A percentile compares a stretch with the other conserved stretches of the same genome.
Evolutionary conservation across 1,140 invertebrate genomes (phyloP).

Genomic region (Neocloeon triangulifer): DNA sequence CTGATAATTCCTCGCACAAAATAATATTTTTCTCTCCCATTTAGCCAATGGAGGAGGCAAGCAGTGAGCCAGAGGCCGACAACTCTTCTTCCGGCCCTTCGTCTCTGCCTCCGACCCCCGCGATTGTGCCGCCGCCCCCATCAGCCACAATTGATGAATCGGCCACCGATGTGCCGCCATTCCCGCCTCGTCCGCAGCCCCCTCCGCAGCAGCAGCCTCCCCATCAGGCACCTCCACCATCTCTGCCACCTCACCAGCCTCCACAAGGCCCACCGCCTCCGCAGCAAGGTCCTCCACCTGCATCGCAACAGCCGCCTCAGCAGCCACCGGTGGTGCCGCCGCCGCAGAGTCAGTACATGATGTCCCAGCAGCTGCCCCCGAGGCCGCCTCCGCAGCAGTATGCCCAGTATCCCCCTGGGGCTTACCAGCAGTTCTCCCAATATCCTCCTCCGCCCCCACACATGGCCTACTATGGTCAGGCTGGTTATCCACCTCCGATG

Average conservation of each 20-base stretch:
- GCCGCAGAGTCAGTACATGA: constrained; percentile 6
- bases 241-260: constrained; percentile 7
- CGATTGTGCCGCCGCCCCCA: constrained; percentile 6
- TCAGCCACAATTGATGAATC: constrained; percentile 10
- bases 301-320: constrained; percentile 5
- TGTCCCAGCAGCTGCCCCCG: constrained; percentile 10
- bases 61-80: constrained; percentile 11
- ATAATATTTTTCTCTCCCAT: constrained; percentile 7
- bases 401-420: constrained; percentile 26
- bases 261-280: constrained; percentile 7
- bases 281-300: constrained; percentile 4
- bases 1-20: constrained; percentile 6
- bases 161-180: constrained; percentile 4
- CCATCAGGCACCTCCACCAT: constrained; percentile 10
- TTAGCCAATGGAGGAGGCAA: constrained; percentile 10
- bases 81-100: constrained; percentile 5
- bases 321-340: constrained; percentile 8
- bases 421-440: constrained; percentile 32
- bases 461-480: no score
- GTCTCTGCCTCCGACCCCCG: constrained; percentile 6
- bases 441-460: constrained; percentile 26
- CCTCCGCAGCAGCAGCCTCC: constrained; percentile 7
- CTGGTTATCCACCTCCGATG: constrained; percentile 21
- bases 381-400: constrained; percentile 20
- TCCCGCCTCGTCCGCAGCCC: constrained; percentile 11